Conservation (phyloP, 2,888 invertebrate genomes). For the Tetragonisca angustula region DNA sequence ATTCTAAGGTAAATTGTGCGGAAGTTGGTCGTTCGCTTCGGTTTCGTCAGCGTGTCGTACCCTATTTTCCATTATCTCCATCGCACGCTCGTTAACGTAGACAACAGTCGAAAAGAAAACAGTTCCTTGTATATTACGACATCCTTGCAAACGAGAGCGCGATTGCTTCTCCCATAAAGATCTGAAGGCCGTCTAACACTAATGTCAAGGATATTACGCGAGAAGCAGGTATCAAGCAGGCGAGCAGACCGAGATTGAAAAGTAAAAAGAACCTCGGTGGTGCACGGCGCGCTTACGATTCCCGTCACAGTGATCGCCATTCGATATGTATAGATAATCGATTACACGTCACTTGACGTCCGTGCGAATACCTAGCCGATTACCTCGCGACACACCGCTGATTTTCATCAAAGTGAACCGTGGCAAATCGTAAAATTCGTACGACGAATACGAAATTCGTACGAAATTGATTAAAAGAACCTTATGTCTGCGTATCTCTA, state of each 20-base stretch:
- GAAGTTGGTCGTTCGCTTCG: background rate
- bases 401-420: constrained; percentile 3
- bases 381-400: constrained; percentile 4
- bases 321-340: constrained; percentile 37
- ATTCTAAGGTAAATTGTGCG: background rate
- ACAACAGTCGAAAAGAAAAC: background rate
- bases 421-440: background rate
- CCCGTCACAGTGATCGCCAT: constrained; percentile 43
- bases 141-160: constrained; percentile 29
- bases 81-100: background rate
- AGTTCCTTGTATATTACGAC: constrained; percentile 26
- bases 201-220: constrained; percentile 71
- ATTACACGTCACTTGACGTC: constrained; percentile 51
- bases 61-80: background rate
- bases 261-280: constrained; percentile 11
- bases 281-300: constrained; percentile 41
- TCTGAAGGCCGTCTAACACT: constrained; percentile 66
- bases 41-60: background rate
- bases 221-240: background rate
- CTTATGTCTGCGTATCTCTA: too few species aligned
- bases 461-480: rapidly evolving
- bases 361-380: constrained; percentile 51
- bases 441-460: too few species aligned
- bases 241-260: constrained; percentile 3
- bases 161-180: constrained; percentile 42